A percentile compares a stretch with the other conserved stretches of the same genome.
Evolutionary conservation across 2,797 vertebrate genomes (phyloP).

Genomic region (Falco cherrug): DNA sequence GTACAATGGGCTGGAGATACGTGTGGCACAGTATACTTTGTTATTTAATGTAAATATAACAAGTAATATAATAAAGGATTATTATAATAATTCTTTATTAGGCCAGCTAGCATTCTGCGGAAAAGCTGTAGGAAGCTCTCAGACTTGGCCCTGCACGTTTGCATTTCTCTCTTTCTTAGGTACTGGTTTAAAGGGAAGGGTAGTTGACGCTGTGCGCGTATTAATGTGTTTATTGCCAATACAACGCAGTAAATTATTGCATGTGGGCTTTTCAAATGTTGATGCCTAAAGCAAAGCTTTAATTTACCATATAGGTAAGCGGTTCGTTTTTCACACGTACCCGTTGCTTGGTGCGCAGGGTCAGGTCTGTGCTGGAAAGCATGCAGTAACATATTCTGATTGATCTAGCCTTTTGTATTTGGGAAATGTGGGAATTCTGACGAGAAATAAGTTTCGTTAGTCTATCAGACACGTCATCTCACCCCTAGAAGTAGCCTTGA

Average conservation of each 20-base stretch:
- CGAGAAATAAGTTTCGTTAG: neutral
- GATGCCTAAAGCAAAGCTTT: neutral
- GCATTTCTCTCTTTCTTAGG: neutral
- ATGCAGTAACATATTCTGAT: neutral
- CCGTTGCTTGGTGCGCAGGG: accelerated
- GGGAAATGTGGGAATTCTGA: neutral
- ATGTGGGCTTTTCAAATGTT: neutral
- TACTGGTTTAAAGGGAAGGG: neutral
- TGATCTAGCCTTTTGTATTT: neutral
- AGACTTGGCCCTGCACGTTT: accelerated
- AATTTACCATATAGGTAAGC: neutral
- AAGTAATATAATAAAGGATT: too few relatives aligned
- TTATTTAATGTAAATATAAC: too few relatives aligned
- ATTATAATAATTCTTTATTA: neutral
- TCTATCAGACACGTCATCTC: neutral
- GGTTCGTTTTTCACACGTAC: neutral
- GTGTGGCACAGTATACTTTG: neutral
- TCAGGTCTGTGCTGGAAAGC: neutral
- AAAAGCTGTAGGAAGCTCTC: neutral
- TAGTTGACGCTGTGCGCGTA: accelerated
- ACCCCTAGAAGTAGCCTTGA: neutral
- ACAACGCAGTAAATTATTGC: neutral
- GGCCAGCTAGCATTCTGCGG: neutral
- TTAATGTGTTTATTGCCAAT: neutral
- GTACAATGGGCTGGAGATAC: accelerated